Conservation (phyloP, 2,797 vertebrate genomes). For the Lemur catta region DNA sequence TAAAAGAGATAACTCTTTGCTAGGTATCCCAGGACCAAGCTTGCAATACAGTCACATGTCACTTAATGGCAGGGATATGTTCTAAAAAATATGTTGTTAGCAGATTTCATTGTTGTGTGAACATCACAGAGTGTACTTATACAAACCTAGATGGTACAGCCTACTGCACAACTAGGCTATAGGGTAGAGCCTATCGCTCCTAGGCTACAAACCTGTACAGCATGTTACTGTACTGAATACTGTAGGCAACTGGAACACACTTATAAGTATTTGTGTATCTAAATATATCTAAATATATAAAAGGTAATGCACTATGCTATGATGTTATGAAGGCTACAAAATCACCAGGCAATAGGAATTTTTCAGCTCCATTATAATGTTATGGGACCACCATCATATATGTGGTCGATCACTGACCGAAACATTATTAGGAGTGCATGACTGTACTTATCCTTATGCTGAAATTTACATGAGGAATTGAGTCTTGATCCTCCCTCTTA, state of each 20-base stretch:
- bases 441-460: neutral
- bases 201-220: neutral
- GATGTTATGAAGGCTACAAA: neutral
- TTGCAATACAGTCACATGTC: neutral
- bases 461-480: neutral
- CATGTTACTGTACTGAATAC: neutral
- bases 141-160: neutral
- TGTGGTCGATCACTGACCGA: neutral
- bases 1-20: neutral
- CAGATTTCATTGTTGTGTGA: neutral
- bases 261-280: neutral
- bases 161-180: neutral
- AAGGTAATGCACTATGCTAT: neutral
- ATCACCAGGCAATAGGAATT: neutral
- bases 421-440: neutral
- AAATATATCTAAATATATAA: neutral
- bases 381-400: neutral
- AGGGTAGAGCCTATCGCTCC: neutral
- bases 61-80: neutral
- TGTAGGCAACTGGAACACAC: neutral
- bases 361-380: neutral
- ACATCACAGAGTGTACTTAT: neutral
- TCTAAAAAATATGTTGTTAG: neutral
- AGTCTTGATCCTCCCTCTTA: conserved; percentile 10
- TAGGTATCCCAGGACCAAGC: neutral